Base-by-base conservation (phyloP, 2,113 vertebrate genomes). In the Leucopsar rothschildi region DNA sequence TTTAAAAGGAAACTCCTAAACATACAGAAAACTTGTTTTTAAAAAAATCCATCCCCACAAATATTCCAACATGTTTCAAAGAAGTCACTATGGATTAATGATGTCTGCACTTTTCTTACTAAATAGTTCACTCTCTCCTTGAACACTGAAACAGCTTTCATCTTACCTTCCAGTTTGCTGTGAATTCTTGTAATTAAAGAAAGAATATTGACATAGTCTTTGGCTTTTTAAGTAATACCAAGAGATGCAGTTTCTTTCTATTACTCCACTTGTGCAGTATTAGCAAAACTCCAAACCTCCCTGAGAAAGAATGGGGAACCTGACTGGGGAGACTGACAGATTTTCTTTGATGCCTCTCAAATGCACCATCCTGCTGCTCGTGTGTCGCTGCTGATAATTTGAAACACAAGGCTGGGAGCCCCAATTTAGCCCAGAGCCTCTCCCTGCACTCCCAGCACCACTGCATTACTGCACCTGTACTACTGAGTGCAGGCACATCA, bases 301-400 rank as follows among this genome's bases (percentile, higher is more conserved):
- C 53, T 40, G 47, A 82, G 69, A 55, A 87, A 64, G 29, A 81
- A 53, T 0, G 0, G 29, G 29, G 44, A 33, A 50, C 18, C 21
- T 91, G 63, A 17, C 60, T 28, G 49, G 6, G 31, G 17, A 69
- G 10, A 52, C 49, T 22, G 52, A 37, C 7, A 76, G 44, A 37
- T 69, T 76, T 65, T 44, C 44, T 84, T 25, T 27, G 56, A 91
- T 39, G 63, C 21, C 29, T 50, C 0, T 0, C 24, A 71, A 78
- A 84, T 0, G 3, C 35, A 33, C 3, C 2, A 1, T 31, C 19
- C 49, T 52, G 12, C 42, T 45, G 65, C 64, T 84, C 0, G 0
- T 37, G 9, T n/a, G 7, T 31, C 33, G 33, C 0, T 66, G 42
- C 39, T 66, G 37, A n/a, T 45, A 65, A 57, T 0, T 0, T n/a